phyloP scores from a whole-genome alignment of 2,888 invertebrate species.

The Dolomedes plantarius region DNA sequence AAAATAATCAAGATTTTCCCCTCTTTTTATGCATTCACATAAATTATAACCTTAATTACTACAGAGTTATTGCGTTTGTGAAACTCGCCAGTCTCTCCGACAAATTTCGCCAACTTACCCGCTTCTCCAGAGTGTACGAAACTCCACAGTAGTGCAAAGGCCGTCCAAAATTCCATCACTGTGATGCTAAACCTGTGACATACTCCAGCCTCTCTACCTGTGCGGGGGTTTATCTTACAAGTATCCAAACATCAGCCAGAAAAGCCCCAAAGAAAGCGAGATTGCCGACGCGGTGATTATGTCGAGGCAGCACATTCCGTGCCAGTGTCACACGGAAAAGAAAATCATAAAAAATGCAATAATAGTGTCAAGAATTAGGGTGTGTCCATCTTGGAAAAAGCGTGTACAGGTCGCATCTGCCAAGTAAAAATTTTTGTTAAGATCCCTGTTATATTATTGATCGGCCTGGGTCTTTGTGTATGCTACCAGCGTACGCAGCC shows the following conservation, averaged over 20 bases:
- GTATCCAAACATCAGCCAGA: too few relatives aligned
- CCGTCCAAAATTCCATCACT: background rate
- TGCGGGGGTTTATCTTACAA: too few relatives aligned
- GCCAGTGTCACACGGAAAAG: constrained; percentile 34
- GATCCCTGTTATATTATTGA: background rate
- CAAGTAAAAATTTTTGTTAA: too few relatives aligned
- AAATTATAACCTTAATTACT: too few relatives aligned
- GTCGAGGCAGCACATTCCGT: constrained; percentile 22
- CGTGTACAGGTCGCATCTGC: constrained; percentile 20
- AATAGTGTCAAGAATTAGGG: constrained; percentile 39
- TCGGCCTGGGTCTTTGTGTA: background rate
- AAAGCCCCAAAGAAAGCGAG: background rate
- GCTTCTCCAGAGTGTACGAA: background rate
- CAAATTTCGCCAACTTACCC: constrained; percentile 11
- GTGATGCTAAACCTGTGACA: too few relatives aligned
- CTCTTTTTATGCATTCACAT: too few relatives aligned
- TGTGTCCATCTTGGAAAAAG: constrained; percentile 42
- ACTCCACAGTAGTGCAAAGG: background rate
- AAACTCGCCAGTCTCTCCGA: too few relatives aligned
- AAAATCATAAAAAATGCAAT: constrained; percentile 19
- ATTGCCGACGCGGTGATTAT: background rate
- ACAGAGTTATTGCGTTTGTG: too few relatives aligned
- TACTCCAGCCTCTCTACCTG: too few relatives aligned
- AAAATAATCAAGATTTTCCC: too few relatives aligned
- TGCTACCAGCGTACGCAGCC: background rate